These are phyloP conservation scores for Castor canadensis DNA, from an alignment of 2,113 vertebrate species.

Conservation along the genomic window DNA sequence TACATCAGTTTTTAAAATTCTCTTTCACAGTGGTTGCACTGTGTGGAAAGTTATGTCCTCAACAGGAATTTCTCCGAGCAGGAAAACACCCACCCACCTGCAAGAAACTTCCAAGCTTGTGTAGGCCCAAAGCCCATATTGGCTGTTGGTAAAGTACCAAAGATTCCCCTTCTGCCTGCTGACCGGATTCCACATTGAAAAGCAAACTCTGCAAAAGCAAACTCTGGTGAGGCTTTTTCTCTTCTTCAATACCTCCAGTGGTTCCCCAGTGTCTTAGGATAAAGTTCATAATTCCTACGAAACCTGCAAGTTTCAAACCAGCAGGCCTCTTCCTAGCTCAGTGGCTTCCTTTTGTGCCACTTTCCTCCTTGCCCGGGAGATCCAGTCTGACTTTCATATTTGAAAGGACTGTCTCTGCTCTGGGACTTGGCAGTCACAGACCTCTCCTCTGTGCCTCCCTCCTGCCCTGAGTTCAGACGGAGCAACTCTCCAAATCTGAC, in stretches of 20 bases:
- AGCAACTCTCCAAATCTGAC: background rate
- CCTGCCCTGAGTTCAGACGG: background rate
- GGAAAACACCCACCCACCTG: fast-evolving
- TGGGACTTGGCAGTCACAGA: fast-evolving
- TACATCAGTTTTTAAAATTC: background rate
- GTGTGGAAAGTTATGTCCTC: no score
- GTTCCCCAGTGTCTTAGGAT: background rate
- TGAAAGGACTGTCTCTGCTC: fast-evolving
- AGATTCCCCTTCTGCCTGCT: no score
- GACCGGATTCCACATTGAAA: background rate
- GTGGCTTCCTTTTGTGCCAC: fast-evolving
- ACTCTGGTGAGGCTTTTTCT: no score
- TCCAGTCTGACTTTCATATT: fast-evolving
- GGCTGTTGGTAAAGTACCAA: fast-evolving
- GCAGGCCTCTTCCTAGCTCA: background rate
- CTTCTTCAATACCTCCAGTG: background rate
- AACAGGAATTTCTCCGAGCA: no score
- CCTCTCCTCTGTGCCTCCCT: no score
- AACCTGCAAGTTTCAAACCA: fast-evolving
- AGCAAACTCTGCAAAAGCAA: background rate
- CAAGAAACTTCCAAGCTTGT: background rate
- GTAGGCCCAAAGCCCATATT: fast-evolving
- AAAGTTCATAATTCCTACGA: no score
- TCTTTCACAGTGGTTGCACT: no score
- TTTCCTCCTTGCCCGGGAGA: fast-evolving